These are phyloP conservation scores for Varroa destructor DNA, from an alignment of 1,140 invertebrate genomes.

Conservation along the genomic window DNA sequence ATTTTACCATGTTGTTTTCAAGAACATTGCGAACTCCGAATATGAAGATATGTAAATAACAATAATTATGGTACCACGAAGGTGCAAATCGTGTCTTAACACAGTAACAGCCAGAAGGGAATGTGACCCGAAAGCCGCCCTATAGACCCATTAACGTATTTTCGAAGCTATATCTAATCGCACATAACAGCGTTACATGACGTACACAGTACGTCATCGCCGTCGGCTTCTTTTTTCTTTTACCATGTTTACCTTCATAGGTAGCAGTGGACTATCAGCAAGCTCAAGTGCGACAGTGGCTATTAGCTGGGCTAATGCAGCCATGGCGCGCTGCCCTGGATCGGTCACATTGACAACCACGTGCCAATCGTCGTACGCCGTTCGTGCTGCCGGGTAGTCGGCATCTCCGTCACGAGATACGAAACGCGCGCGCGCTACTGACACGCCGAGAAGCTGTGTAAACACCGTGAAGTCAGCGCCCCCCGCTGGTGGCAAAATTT, in stretches of 20 bases:
- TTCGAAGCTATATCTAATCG: too few species aligned
- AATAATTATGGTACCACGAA: too few species aligned
- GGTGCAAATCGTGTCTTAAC: too few species aligned
- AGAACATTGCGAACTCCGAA: too few species aligned
- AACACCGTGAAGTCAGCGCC: constrained; percentile 15
- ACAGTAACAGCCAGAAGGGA: too few species aligned
- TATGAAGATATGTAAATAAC: too few species aligned
- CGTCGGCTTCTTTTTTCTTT: neutral
- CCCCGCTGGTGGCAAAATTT: constrained; percentile 16
- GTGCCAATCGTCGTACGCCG: constrained; percentile 13
- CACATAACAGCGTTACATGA: too few species aligned
- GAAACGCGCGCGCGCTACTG: neutral
- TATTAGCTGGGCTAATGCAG: constrained; percentile 13
- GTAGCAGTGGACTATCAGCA: neutral
- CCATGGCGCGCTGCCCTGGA: constrained; percentile 9
- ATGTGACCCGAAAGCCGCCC: too few species aligned
- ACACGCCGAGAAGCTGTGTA: constrained; percentile 16
- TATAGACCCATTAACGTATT: too few species aligned
- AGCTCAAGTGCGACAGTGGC: constrained; percentile 12
- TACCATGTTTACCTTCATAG: neutral
- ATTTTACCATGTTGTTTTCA: too few species aligned
- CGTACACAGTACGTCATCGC: too few species aligned
- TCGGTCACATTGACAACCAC: constrained; percentile 8
- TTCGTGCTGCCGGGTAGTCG: constrained; percentile 7
- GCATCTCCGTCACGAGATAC: neutral